Conservation (phyloP, 2,888 invertebrate genomes). For the Euplagia quadripunctaria region DNA sequence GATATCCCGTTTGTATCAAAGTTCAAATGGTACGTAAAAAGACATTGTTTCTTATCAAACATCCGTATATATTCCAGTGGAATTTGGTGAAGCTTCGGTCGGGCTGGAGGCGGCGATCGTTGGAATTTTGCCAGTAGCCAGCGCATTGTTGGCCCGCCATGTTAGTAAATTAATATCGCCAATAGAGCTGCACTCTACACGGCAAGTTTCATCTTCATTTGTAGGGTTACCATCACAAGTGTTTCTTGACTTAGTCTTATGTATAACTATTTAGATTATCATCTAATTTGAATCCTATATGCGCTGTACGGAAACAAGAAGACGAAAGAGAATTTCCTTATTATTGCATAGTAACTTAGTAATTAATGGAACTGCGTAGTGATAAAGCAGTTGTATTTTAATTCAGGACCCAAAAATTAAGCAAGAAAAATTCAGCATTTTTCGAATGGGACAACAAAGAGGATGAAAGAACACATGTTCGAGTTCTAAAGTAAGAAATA, state of each 20-base stretch:
- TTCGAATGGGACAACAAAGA: no score
- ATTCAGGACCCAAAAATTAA: no score
- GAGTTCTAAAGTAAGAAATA: neutral
- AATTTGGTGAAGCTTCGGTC: slow-evolving; percentile 58
- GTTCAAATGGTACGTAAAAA: slow-evolving; percentile 49
- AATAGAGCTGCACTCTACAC: slow-evolving; percentile 67
- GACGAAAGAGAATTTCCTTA: neutral
- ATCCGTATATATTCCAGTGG: slow-evolving; percentile 64
- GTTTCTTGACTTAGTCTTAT: neutral
- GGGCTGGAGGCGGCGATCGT: slow-evolving; percentile 59
- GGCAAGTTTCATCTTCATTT: slow-evolving; percentile 54
- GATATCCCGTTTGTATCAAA: slow-evolving; percentile 48
- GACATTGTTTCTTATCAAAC: slow-evolving; percentile 66
- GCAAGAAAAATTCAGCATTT: no score
- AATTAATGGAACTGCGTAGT: neutral
- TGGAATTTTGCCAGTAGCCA: slow-evolving; percentile 77
- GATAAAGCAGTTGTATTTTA: no score
- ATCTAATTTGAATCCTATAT: neutral
- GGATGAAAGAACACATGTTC: no score
- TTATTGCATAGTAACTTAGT: neutral
- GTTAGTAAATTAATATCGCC: slow-evolving; percentile 82
- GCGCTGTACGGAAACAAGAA: neutral
- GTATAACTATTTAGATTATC: neutral
- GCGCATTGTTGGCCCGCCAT: slow-evolving; percentile 75
- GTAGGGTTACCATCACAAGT: slow-evolving; percentile 22